Evolutionary conservation across 2,113 vertebrate species (phyloP).

Genomic region (Triplophysa rosa): DNA sequence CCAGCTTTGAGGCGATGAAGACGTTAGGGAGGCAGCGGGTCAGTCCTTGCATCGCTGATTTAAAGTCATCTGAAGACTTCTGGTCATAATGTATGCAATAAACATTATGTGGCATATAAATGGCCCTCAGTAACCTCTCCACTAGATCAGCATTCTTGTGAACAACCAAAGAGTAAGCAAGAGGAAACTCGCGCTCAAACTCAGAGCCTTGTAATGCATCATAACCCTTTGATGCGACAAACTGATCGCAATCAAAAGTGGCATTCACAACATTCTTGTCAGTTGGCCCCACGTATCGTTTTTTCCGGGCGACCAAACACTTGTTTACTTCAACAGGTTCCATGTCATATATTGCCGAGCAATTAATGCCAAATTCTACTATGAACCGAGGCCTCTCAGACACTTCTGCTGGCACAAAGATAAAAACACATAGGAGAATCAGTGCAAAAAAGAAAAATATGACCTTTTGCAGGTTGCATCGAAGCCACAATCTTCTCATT

Average conservation of each 20-base stretch:
- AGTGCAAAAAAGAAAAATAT: conserved; percentile 41
- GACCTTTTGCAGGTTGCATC: conserved; percentile 65
- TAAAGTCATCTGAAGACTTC: conserved; percentile 81
- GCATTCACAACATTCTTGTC: conserved; percentile 79
- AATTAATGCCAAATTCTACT: conserved; percentile 74
- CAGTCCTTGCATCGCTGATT: conserved; percentile 80
- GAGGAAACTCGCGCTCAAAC: conserved; percentile 78
- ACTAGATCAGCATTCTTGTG: conserved; percentile 90
- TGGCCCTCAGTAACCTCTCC: conserved; percentile 82
- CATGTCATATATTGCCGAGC: conserved; percentile 79
- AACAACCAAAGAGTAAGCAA: conserved; percentile 90
- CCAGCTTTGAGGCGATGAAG: conserved; percentile 86
- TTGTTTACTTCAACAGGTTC: conserved; percentile 86
- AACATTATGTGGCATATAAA: conserved; percentile 83
- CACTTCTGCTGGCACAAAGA: conserved; percentile 69
- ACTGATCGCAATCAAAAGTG: conserved; percentile 74
- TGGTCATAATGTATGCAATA: conserved; percentile 91
- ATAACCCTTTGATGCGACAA: conserved; percentile 75
- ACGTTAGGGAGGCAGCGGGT: conserved; percentile 84
- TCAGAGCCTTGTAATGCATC: conserved; percentile 67
- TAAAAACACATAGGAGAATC: conserved; percentile 38
- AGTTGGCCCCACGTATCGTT: conserved; percentile 67
- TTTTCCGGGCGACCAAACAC: conserved; percentile 78
- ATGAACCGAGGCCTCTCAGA: conserved; percentile 61
- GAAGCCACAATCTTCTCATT: conserved; percentile 73